These are phyloP conservation scores for Plotosus lineatus DNA, from an alignment of 2,113 vertebrate species.

Conservation along the genomic window DNA sequence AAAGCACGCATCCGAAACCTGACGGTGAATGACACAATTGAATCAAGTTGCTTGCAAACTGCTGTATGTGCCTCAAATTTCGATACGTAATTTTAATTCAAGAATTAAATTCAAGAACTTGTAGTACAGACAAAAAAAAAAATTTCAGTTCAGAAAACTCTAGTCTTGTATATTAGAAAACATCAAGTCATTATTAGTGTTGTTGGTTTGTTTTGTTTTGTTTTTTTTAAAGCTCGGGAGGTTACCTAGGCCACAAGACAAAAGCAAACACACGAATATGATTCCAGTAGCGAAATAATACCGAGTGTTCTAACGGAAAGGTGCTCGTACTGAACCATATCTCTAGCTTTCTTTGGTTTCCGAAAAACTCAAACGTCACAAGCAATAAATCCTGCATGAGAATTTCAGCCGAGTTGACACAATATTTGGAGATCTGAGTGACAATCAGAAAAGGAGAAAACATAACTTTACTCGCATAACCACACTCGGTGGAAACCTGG, in stretches of 20 bases:
- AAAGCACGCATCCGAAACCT: not conserved
- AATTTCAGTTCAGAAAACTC: not conserved
- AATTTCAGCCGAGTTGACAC: no score
- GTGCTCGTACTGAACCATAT: not conserved
- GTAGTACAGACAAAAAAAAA: not conserved
- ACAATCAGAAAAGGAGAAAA: no score
- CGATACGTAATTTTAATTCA: not conserved
- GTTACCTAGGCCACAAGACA: not conserved
- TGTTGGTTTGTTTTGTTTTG: no score
- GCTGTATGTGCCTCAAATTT: not conserved
- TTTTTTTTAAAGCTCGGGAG: no score
- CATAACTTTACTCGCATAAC: no score
- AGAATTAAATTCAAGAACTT: not conserved
- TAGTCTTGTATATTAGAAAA: not conserved
- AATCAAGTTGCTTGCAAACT: not conserved
- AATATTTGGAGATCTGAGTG: no score
- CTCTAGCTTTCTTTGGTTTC: not conserved
- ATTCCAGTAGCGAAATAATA: not conserved
- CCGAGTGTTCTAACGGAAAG: not conserved
- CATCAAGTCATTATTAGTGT: not conserved
- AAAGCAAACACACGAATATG: not conserved
- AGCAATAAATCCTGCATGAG: no score
- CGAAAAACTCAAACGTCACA: no score
- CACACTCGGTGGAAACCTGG: no score
- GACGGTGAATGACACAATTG: not conserved